phyloP scores from a whole-genome alignment of 2,888 invertebrate species.

The Gibbula magus region DNA sequence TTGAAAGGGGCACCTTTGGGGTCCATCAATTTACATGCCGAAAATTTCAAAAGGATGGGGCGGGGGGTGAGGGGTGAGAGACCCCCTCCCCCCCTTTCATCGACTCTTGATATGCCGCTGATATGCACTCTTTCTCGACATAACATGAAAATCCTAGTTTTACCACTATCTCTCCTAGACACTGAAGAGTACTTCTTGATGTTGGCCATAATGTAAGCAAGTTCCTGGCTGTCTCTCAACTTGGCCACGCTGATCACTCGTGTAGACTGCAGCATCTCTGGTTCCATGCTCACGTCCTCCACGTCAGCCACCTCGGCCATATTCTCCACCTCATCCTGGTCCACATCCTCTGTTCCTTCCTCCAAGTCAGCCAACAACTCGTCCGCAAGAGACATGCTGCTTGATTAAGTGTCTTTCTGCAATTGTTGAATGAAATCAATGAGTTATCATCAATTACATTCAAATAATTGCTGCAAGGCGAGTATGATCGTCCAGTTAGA shows the following conservation, averaged over 20 bases:
- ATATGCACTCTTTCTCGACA: too few species aligned
- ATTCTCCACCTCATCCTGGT: conserved; percentile 56
- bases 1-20: too few species aligned
- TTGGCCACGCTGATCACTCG: conserved; percentile 93
- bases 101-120: too few species aligned
- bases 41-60: too few species aligned
- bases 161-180: conserved; percentile 59
- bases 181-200: conserved; percentile 71
- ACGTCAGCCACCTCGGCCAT: conserved; percentile 82
- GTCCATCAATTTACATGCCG: too few species aligned
- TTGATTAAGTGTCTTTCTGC: neutral
- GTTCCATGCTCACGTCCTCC: conserved; percentile 78
- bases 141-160: neutral
- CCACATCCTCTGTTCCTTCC: conserved; percentile 79
- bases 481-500: too few species aligned
- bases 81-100: too few species aligned
- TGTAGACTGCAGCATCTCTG: conserved; percentile 47
- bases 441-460: too few species aligned
- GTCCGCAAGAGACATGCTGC: conserved; percentile 95
- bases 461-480: too few species aligned
- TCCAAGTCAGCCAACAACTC: conserved; percentile 98
- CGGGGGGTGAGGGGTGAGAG: too few species aligned
- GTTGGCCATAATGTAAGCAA: conserved; percentile 64
- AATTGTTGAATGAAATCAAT: too few species aligned
- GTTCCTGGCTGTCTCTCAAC: conserved; percentile 86